Conservation (phyloP, 2,797 vertebrate species). For the Coendou prehensilis region DNA sequence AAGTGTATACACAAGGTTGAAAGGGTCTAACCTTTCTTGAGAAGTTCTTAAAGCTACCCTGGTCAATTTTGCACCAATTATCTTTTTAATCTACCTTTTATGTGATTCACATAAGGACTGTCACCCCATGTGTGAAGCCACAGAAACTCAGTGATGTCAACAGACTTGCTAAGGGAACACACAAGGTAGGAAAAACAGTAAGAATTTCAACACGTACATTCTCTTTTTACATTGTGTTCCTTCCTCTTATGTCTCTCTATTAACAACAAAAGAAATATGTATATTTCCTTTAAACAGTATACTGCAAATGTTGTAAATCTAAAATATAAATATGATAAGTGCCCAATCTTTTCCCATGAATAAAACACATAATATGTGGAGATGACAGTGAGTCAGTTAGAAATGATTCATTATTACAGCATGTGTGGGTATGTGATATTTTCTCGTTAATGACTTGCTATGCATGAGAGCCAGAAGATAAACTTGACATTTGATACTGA, state of each 20-base stretch:
- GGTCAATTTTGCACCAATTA: background rate
- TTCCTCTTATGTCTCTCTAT: background rate
- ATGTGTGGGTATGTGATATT: background rate
- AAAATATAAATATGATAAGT: background rate
- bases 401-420: constrained; percentile 11
- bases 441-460: constrained; percentile 46
- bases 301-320: background rate
- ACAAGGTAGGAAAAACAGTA: background rate
- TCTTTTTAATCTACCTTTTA: background rate
- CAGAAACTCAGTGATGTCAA: background rate
- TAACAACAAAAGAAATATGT: background rate
- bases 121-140: background rate
- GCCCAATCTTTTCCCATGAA: constrained; percentile 28
- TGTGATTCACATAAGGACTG: background rate
- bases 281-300: background rate
- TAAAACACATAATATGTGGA: constrained; percentile 23
- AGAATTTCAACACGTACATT: background rate
- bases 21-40: background rate
- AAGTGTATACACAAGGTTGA: background rate
- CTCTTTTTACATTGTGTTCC: no score
- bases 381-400: constrained; percentile 15
- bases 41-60: background rate
- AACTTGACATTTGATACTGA: constrained; percentile 73
- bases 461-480: constrained; percentile 52
- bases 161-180: background rate